Percentiles rank a stretch among this genome's conserved stretches.
phyloP scores from a whole-genome alignment of 2,113 vertebrate genomes.

The Dromiciops gliroides region DNA sequence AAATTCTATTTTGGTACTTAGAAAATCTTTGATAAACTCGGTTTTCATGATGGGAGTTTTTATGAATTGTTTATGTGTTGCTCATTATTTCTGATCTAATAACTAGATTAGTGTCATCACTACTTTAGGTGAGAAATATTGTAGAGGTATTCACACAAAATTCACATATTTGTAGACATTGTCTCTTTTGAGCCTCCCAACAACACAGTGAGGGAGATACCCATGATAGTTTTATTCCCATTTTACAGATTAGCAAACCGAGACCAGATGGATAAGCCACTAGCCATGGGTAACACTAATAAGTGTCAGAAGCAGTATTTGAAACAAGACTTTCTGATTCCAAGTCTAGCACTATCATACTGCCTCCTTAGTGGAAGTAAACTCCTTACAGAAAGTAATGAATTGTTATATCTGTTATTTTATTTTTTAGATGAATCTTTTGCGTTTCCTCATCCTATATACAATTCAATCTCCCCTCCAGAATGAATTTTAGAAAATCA shows the following conservation, averaged over 20 bases:
- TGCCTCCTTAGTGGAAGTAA: not conserved
- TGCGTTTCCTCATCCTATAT: not conserved
- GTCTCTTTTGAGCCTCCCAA: not conserved
- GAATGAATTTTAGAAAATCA: not conserved
- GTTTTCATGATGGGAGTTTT: not conserved
- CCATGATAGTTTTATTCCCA: not conserved
- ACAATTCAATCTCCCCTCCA: not conserved
- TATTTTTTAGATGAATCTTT: not conserved
- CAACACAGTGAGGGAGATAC: not conserved
- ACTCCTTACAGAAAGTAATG: not conserved
- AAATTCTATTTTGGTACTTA: not conserved
- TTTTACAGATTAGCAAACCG: not conserved
- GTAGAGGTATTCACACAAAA: not conserved
- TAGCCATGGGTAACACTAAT: not conserved
- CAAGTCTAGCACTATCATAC: not conserved
- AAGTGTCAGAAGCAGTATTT: not conserved
- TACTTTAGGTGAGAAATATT: not conserved
- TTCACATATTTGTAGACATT: not conserved
- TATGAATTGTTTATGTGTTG: not conserved
- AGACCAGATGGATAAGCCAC: not conserved
- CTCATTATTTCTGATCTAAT: not conserved
- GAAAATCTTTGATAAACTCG: constrained; percentile 5
- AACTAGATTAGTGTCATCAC: not conserved
- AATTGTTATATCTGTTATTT: not conserved
- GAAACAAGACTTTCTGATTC: not conserved